phyloP scores from a whole-genome alignment of 2,888 invertebrate genomes.

The Apamea crenata region DNA sequence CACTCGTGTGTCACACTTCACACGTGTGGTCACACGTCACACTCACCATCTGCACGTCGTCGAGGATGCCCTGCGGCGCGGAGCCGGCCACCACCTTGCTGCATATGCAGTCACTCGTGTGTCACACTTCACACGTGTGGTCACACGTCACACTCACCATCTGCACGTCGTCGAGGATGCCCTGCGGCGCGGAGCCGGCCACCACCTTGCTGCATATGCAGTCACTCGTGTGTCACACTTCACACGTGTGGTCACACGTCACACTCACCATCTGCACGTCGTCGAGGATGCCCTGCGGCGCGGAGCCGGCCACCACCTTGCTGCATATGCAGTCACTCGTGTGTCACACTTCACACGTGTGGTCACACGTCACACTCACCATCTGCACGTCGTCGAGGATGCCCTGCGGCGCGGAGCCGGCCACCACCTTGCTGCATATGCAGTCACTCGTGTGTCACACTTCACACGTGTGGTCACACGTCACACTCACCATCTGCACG shows the following conservation, averaged over 20 bases:
- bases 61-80: slow-evolving; percentile 97
- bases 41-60: slow-evolving; percentile 99
- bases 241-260: not conserved
- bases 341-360: no score
- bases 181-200: no score
- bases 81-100: slow-evolving; percentile 98
- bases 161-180: no score
- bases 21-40: not conserved
- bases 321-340: slow-evolving; percentile 99
- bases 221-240: not conserved
- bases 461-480: not conserved
- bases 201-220: no score
- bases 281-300: slow-evolving; percentile 98
- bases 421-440: no score
- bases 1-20: slow-evolving; percentile 2
- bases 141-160: no score
- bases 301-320: slow-evolving; percentile 98
- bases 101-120: slow-evolving; percentile 99
- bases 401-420: no score
- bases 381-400: no score
- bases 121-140: not conserved
- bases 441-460: not conserved
- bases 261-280: slow-evolving; percentile 98
- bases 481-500: slow-evolving; percentile 96
- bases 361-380: no score